Evolutionary conservation across 2,888 invertebrate species (phyloP), one percentile per base, ranked within the genome.

Genomic region (Scrobipalpa atriplicella): DNA sequence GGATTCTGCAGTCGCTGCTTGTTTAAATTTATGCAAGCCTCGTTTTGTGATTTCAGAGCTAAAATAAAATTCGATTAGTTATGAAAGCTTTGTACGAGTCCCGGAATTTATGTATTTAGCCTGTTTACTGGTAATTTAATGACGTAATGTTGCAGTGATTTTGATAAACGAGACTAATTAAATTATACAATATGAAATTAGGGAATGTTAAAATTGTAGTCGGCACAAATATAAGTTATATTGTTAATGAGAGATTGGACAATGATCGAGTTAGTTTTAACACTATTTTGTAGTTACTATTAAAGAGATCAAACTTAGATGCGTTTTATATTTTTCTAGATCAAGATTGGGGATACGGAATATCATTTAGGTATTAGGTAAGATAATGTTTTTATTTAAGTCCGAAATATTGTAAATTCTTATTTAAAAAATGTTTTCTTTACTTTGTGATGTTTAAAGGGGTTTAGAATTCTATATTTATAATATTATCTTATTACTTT

Each of bases 1-100:
- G 83, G 81, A 83, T 83, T 81, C 76, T 75, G 74, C 76, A 73
- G 75, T 77, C 78, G 75, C 75, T 78, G 82, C 82, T 82, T 81
- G 78, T 82, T 80, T 80, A 80, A 80, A 83, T 84, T 81, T 81
- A 86, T 79, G 81, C 67, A 38, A 64, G 75, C 71, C 72, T 73
- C 74, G 75, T 79, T 79, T 79, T 78, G 77, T 81, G 75, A 78
- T 82, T 81, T 78, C 70, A 70, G 76, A 78, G 78, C 79, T 79
- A 75, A 78, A 66, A 81, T 73, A 78, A 63, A 63, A 74, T 77
- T 77, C 75, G 73, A 79, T 82, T 82, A 82, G 80, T 74, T 68
- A 69, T 60, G 64, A 66, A 54, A 51, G 64, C 64, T 62, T 56
- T 67, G 65, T 41, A 52, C 21, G 47, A 36, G 11, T 51, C 51